Conservation (phyloP, 2,797 vertebrate species). For the Chrysocyon brachyurus region DNA sequence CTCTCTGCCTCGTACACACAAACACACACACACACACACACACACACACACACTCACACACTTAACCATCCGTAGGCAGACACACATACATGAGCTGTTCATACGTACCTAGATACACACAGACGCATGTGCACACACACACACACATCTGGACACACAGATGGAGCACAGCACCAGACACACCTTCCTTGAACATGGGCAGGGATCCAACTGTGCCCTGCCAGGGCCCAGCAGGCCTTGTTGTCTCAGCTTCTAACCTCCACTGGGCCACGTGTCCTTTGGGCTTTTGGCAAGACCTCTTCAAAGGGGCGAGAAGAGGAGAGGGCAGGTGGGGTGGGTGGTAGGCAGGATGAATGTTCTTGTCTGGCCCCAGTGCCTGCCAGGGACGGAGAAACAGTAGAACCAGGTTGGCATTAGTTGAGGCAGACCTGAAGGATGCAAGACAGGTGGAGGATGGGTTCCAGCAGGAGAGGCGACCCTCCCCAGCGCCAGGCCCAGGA, state of each 20-base stretch:
- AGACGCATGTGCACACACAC: background rate
- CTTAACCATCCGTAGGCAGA: too few relatives aligned
- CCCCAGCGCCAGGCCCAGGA: too few relatives aligned
- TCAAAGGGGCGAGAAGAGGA: background rate
- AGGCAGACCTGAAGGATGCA: background rate
- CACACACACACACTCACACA: background rate
- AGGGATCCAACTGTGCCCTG: rapidly evolving
- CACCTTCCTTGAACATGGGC: rapidly evolving
- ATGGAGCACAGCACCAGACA: background rate
- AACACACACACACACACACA: too few relatives aligned
- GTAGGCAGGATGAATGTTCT: background rate
- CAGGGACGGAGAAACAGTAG: background rate
- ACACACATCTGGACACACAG: background rate
- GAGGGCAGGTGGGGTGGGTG: rapidly evolving
- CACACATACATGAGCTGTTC: background rate
- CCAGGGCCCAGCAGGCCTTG: too few relatives aligned
- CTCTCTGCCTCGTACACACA: background rate
- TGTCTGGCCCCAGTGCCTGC: background rate
- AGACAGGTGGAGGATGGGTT: background rate
- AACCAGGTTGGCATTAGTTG: rapidly evolving
- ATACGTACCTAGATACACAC: background rate
- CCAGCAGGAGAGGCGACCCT: background rate
- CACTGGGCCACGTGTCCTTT: rapidly evolving
- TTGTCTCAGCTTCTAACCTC: background rate
- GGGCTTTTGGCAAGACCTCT: background rate